Conservation (phyloP, 2,888 invertebrate genomes). For the Cynaeus angustus region DNA sequence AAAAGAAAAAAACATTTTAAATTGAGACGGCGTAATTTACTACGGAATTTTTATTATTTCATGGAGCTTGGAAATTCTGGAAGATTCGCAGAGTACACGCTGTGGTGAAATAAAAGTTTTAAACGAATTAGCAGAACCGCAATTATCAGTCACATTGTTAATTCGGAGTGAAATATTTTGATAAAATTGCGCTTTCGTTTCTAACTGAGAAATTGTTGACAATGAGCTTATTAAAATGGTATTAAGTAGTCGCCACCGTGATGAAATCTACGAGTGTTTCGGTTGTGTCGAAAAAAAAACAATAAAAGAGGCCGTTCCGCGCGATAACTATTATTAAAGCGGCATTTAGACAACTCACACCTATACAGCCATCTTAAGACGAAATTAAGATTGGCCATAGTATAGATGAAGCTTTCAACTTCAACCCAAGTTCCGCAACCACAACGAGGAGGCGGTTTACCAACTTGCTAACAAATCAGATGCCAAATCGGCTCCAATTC, state of each 20-base stretch:
- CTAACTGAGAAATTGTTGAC: constrained; percentile 4
- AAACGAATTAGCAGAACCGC: constrained; percentile 6
- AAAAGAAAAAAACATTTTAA: constrained; percentile 7
- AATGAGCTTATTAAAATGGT: constrained; percentile 27
- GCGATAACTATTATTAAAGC: too few relatives aligned
- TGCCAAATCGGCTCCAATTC: constrained; percentile 38
- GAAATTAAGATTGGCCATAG: too few relatives aligned
- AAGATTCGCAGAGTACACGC: neutral
- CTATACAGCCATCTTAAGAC: too few relatives aligned
- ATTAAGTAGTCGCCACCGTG: constrained; percentile 12
- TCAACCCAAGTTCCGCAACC: neutral
- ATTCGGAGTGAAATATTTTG: constrained; percentile 16
- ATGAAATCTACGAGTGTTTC: neutral
- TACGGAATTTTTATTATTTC: constrained; percentile 13
- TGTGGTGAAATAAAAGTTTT: constrained; percentile 19
- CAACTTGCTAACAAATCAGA: constrained; percentile 31
- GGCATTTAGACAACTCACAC: too few relatives aligned
- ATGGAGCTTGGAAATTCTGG: constrained; percentile 8
- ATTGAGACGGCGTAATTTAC: constrained; percentile 12
- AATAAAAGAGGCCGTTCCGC: too few relatives aligned
- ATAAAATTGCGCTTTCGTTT: constrained; percentile 30
- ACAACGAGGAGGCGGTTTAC: neutral
- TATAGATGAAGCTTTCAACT: too few relatives aligned
- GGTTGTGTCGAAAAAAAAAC: too few relatives aligned
- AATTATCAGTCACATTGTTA: constrained; percentile 17